Base-by-base conservation (phyloP, 1,140 invertebrate genomes). In the Ceratosolen fusciceps region DNA sequence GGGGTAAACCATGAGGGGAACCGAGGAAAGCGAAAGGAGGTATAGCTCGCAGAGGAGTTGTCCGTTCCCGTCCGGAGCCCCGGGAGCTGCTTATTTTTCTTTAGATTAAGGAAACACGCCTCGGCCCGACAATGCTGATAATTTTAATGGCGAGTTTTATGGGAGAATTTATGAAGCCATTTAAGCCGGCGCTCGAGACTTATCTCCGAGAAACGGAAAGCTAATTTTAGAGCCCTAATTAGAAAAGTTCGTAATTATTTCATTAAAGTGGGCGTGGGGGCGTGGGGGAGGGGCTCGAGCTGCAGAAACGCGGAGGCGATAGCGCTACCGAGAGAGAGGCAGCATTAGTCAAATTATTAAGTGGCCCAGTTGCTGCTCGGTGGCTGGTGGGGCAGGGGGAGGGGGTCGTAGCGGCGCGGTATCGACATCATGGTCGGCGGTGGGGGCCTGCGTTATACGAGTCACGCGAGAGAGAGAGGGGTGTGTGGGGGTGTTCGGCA, bases 221-320 rank as follows among this genome's bases (percentile, higher is more conserved):
- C 31, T n/a, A n/a, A 37, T 65, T 37, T 65, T 37, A n/a, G n/a
- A n/a, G n/a, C 60, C 37, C 7, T 65, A 37, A 65, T 65, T 21
- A 65, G 60, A 65, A 37, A n/a, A n/a, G 60, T 65, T 37, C 4
- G 16, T 37, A 65, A 65, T 12, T 65, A 37, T 65, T 37, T 65
- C 21, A 65, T 65, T 65, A 21, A 37, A 65, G 2, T 29, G 5
- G 14, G 21, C 19, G 2, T 10, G 9, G 9, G 12, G 31, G 12
- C 1, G 2, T 26, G 1, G 31, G 1, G n/a, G n/a, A n/a, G n/a
- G n/a, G n/a, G n/a, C n/a, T n/a, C n/a, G n/a, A n/a, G n/a, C n/a
- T n/a, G n/a, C n/a, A n/a, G n/a, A n/a, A 60, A 52, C 21, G 12
- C 21, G 5, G 49, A 52, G 5, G 21, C 19, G 21, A 52, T 52